Evolutionary conservation across 2,113 vertebrate species (phyloP).

Genomic region (Anarrhichthys ocellatus): DNA sequence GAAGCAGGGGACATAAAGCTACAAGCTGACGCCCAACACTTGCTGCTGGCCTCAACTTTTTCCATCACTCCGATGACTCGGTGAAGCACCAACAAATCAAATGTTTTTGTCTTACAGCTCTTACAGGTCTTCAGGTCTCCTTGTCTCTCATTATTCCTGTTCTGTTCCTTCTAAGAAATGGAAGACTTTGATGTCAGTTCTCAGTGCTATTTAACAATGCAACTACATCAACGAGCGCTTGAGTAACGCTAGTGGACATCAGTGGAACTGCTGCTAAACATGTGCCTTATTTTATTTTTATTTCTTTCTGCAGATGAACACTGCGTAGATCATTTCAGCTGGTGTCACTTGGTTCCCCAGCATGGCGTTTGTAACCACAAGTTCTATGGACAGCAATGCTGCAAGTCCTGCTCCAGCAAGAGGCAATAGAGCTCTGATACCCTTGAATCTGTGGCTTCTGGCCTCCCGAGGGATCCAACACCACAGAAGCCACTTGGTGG

Average conservation of each 20-base stretch:
- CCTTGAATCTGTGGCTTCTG: background rate
- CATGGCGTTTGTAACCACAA: constrained; percentile 97
- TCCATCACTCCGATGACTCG: too few species aligned
- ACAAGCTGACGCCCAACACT: background rate
- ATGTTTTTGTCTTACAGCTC: background rate
- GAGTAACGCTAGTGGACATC: background rate
- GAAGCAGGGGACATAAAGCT: background rate
- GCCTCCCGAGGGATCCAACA: constrained; percentile 7
- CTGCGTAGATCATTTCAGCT: constrained; percentile 92
- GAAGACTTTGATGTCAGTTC: background rate
- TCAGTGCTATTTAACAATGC: background rate
- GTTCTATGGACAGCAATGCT: constrained; percentile 96
- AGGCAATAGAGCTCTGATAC: constrained; percentile 74
- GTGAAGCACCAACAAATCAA: background rate
- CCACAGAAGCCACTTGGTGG: constrained; percentile 9
- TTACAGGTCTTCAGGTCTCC: too few species aligned
- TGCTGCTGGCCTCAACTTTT: too few species aligned
- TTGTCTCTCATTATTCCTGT: background rate
- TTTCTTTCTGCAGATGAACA: constrained; percentile 82
- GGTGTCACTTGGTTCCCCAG: constrained; percentile 96
- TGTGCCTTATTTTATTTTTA: constrained; percentile 18
- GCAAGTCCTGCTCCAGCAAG: constrained; percentile 91
- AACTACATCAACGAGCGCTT: background rate
- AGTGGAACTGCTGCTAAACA: background rate
- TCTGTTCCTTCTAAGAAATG: too few species aligned